Base-by-base conservation (phyloP, 1,140 invertebrate species). In the Cylas formicarius region DNA sequence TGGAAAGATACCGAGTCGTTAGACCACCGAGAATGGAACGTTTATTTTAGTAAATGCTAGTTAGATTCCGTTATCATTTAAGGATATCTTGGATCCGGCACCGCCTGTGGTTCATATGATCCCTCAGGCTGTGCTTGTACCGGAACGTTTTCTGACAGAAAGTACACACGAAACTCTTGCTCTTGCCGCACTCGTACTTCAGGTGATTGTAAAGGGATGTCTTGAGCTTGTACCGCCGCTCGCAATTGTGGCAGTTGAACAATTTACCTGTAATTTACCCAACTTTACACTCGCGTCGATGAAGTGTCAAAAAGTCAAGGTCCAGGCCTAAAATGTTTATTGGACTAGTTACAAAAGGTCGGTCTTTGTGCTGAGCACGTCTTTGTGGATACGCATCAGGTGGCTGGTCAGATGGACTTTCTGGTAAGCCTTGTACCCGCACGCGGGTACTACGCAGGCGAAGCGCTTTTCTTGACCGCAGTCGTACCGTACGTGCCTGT, bases 401-500 rank as follows among this genome's bases (percentile, higher is more conserved):
- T 50, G 50, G n/a, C 20, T 29, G 5, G 11, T 23, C 8, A 53
- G 18, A 23, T 67, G 66, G 38, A 66, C 61, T 2, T 64, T 61
- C 9, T 67, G 53, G 39, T 64, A 66, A 43, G 65, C 67, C 36
- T 61, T 66, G 40, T 63, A 68, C 0, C 39, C 31, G 44, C 73
- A 61, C 48, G 63, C 40, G 0, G 50, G 42, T n/a, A 44, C 19
- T 14, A 47, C 19, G 34, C 56, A 56, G 31, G 29, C 34, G 50
- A 68, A 73, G 43, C 63, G 64, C 37, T 71, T 67, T 39, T 71
- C 66, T 26, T 70, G 67, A 26, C 74, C 74, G 55, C 71, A 73
- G 43, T 73, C 69, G 39, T 72, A 72, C 3, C 62, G 70, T 3
- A 70, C 52, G 38, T 73, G 71, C 36, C 50, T 43, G 18, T 44